Evolutionary conservation across 2,797 vertebrate genomes (phyloP).

Genomic region (Acanthiza pusilla): DNA sequence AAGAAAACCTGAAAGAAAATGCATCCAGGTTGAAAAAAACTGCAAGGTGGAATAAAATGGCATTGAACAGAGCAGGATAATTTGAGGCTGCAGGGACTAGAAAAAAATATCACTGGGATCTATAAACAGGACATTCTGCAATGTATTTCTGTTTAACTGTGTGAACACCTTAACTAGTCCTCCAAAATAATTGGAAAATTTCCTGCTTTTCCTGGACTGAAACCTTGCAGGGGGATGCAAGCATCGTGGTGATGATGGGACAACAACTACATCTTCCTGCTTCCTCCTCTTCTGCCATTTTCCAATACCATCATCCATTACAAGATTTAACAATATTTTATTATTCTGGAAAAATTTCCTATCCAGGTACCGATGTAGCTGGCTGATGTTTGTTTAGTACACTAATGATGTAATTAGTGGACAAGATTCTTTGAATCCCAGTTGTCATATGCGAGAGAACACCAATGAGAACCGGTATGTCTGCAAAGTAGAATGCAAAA

Average conservation of each 20-base stretch:
- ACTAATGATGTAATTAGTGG: not conserved
- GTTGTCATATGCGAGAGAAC: not conserved
- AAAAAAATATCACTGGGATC: not conserved
- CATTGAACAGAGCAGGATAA: not conserved
- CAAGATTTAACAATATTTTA: not conserved
- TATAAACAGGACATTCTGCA: not conserved
- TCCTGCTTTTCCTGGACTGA: not conserved
- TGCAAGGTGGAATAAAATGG: not conserved
- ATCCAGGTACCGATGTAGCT: not conserved
- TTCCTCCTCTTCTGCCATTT: not conserved
- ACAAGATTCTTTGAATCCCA: not conserved
- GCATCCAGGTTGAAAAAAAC: not conserved
- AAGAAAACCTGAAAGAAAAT: not conserved
- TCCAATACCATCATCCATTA: not conserved
- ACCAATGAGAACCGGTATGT: not conserved
- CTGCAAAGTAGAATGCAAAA: not conserved
- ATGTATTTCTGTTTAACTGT: not conserved
- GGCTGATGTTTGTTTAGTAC: not conserved
- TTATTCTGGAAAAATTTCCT: not conserved
- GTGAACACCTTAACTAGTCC: not conserved
- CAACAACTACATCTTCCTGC: not conserved
- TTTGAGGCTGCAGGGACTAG: not conserved
- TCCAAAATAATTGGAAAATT: not conserved
- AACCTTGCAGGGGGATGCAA: not conserved
- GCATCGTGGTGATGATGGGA: fast-evolving